A percentile compares a stretch with the other conserved stretches of the same genome.
Conservation (phyloP, 2,888 invertebrate genomes). For the Slavum lentiscoides region DNA sequence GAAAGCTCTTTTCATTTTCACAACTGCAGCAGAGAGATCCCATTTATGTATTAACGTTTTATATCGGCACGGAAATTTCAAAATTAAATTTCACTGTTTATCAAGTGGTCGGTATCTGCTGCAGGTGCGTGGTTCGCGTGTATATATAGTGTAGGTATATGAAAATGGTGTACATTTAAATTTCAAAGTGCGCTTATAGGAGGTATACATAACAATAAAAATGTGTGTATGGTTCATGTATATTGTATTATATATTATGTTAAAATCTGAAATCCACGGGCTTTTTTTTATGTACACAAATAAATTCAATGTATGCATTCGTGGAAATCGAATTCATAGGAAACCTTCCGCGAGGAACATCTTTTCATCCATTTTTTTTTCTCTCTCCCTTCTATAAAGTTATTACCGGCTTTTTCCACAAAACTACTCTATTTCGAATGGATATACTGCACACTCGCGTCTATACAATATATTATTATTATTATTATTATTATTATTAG, state of each 20-base stretch:
- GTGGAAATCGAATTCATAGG: conserved; percentile 28
- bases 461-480: background rate
- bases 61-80: conserved; percentile 23
- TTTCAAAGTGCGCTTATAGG: background rate
- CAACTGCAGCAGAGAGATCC: no score
- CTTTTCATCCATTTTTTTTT: conserved; percentile 22
- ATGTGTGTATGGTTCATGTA: background rate
- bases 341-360: background rate
- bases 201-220: conserved; percentile 19
- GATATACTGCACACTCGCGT: background rate
- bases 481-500: no score
- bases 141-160: background rate
- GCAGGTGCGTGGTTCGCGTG: background rate
- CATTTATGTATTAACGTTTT: background rate
- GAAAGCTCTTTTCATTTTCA: background rate
- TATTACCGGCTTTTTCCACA: conserved; percentile 3
- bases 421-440: conserved; percentile 10
- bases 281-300: conserved; percentile 21
- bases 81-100: conserved; percentile 37
- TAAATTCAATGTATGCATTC: conserved; percentile 13
- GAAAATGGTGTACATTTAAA: conserved; percentile 3
- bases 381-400: background rate
- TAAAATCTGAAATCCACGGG: conserved; percentile 7
- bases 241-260: background rate
- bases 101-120: conserved; percentile 3